Conservation (phyloP, 2,888 invertebrate genomes). For the Drosophila lacicola region DNA sequence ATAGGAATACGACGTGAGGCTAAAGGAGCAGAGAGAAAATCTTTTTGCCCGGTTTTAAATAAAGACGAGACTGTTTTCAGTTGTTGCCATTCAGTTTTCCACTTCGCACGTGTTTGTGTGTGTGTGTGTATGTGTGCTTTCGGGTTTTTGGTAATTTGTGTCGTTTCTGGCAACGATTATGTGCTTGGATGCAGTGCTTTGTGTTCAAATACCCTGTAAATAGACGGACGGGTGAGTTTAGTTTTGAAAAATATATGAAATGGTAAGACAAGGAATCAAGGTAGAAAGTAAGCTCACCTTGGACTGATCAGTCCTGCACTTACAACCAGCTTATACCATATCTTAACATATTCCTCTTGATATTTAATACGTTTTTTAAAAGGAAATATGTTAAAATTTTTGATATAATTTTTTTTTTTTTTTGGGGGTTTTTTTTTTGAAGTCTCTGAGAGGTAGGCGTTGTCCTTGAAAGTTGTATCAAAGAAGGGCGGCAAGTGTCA, state of each 20-base stretch:
- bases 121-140: background rate
- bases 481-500: background rate
- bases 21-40: constrained; percentile 17
- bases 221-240: too few relatives aligned
- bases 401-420: too few relatives aligned
- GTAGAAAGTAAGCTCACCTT: too few relatives aligned
- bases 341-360: too few relatives aligned
- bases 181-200: constrained; percentile 21
- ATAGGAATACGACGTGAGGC: constrained; percentile 18
- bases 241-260: too few relatives aligned
- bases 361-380: background rate
- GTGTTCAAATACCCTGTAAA: constrained; percentile 12
- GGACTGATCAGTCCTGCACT: too few relatives aligned
- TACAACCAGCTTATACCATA: too few relatives aligned
- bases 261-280: too few relatives aligned
- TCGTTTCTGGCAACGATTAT: constrained; percentile 45
- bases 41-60: constrained; percentile 46
- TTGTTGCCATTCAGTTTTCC: constrained; percentile 24
- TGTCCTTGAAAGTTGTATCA: constrained; percentile 46
- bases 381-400: constrained; percentile 10
- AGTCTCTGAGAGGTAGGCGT: background rate
- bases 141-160: constrained; percentile 32
- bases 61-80: constrained; percentile 39
- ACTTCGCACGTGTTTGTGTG: background rate
- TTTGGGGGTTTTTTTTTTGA: constrained; percentile 1